phyloP scores from a whole-genome alignment of 1,140 invertebrate species.

The Apis laboriosa region DNA sequence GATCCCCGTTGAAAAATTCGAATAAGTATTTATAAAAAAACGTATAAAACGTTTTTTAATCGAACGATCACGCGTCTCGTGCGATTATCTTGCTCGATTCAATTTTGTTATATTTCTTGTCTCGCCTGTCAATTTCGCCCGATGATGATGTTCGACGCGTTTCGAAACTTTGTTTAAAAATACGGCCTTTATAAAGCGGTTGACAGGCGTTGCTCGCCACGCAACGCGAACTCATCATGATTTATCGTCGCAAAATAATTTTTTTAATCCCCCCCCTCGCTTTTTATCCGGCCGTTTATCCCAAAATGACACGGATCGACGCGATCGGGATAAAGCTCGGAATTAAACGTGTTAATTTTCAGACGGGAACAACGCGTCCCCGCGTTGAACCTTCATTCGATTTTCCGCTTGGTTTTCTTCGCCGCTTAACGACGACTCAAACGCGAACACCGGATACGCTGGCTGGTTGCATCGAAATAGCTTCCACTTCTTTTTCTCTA shows the following conservation, averaged over 20 bases:
- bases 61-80: background rate
- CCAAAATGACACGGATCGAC: background rate
- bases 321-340: background rate
- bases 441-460: slow-evolving; percentile 12
- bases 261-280: background rate
- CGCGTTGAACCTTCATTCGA: background rate
- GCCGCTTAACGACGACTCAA: slow-evolving; percentile 12
- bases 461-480: slow-evolving; percentile 14
- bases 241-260: slow-evolving; percentile 1
- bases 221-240: background rate
- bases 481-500: background rate
- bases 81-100: background rate
- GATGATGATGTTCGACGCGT: background rate
- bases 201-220: slow-evolving; percentile 1
- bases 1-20: background rate
- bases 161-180: background rate
- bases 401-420: slow-evolving; percentile 26
- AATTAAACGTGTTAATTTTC: slow-evolving; percentile 28
- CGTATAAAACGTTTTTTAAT: background rate
- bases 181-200: background rate
- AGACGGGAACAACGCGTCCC: background rate
- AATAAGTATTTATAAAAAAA: background rate
- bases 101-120: background rate
- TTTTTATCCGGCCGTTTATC: background rate
- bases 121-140: background rate